Conservation (phyloP, 2,797 vertebrate genomes). For the Aselliscus stoliczkanus region DNA sequence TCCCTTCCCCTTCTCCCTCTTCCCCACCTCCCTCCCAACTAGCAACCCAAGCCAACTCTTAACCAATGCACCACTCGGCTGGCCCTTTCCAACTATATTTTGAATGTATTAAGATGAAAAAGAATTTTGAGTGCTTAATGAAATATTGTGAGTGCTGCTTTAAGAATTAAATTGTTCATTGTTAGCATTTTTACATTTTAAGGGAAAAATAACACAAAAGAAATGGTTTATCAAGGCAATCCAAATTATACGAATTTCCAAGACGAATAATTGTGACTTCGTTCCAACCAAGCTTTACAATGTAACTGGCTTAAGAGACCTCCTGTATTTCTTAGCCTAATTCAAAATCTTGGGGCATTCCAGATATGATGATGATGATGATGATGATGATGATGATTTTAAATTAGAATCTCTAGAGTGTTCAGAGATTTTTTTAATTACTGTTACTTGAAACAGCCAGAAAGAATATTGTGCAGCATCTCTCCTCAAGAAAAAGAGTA, state of each 20-base stretch:
- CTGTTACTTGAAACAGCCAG: not conserved
- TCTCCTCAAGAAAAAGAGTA: not conserved
- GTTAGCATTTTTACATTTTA: slow-evolving; percentile 6
- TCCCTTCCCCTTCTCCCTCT: too few species aligned
- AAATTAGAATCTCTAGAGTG: not conserved
- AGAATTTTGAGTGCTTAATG: not conserved
- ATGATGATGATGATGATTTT: slow-evolving; percentile 3
- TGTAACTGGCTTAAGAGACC: not conserved
- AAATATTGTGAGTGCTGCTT: not conserved
- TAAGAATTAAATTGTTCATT: not conserved
- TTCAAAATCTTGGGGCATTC: not conserved
- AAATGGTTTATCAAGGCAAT: not conserved
- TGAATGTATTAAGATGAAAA: not conserved
- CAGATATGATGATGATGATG: not conserved
- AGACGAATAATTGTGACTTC: not conserved
- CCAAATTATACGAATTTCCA: not conserved
- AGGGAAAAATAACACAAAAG: not conserved
- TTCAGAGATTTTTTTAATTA: not conserved
- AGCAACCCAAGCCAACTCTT: too few species aligned
- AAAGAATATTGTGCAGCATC: not conserved
- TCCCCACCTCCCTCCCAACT: too few species aligned
- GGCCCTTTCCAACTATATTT: not conserved
- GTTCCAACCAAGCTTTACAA: not conserved
- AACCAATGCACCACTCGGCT: too few species aligned
- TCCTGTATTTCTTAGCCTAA: not conserved